A percentile compares a stretch with the other conserved stretches of the same genome.
Conservation (phyloP, 2,113 vertebrate species). For the Alethe diademata region DNA sequence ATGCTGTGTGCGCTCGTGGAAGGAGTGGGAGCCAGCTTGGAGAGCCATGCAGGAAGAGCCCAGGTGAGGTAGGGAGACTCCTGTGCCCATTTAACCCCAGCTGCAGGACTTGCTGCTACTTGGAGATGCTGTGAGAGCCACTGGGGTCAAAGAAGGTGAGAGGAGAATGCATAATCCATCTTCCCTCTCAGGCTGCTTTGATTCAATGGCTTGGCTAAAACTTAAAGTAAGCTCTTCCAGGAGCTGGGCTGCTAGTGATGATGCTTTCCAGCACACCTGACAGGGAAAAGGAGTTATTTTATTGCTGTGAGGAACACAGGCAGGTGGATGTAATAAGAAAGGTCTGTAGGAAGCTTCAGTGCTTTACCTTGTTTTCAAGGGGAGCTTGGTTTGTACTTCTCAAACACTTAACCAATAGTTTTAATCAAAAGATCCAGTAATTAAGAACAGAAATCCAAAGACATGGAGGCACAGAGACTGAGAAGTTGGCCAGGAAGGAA, state of each 20-base stretch:
- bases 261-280: neutral
- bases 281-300: neutral
- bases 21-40: neutral
- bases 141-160: neutral
- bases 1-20: neutral
- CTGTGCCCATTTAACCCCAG: neutral
- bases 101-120: neutral
- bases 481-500: neutral
- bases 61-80: neutral
- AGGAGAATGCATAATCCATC: neutral
- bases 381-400: neutral
- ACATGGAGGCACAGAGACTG: neutral
- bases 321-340: neutral
- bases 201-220: neutral
- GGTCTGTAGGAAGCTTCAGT: neutral
- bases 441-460: neutral
- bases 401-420: neutral
- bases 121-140: neutral
- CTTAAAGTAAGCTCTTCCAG: neutral
- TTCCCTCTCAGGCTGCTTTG: neutral
- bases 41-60: rapidly evolving
- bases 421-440: neutral
- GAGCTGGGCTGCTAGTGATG: neutral
- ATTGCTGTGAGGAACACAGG: neutral
- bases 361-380: neutral